Base-by-base conservation (phyloP, 2,113 vertebrate genomes). In the Aspiorhynchus laticeps region DNA sequence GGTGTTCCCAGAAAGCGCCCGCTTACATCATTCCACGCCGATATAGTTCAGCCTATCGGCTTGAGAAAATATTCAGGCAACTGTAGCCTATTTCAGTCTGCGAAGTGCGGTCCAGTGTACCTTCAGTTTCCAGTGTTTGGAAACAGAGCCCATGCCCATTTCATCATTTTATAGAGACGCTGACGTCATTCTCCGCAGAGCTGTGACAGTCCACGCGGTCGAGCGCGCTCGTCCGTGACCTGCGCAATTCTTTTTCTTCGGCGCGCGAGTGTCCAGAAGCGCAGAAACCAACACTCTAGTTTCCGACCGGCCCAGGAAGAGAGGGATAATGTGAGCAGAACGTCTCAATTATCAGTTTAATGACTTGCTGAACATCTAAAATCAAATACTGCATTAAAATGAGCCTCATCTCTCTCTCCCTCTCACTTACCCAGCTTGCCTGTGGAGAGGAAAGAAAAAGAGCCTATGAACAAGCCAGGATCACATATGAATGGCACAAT, bases 101-200 rank as follows among this genome's bases (percentile, higher is more conserved):
- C 10, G 80, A 48, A 48, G 61, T 31, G n/a, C 61, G n/a, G 24
- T 19, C 19, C 19, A 33, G 36, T 36, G 53, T 26, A 63, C 17
- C 12, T 19, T 65, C 65, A 51, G 41, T 56, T 74, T 26, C 67
- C 11, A 26, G 69, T 59, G 81, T 56, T 38, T 56, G 24, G 21
- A 36, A 74, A 38, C 67, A 74, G 14, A 51, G 7, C 5, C 33
- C 11, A 36, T 73, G 31, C 21, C 5, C 31, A 74, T 84, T 84
- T 59, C 71, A 78, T 88, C 53, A 67, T 75, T 84, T 86, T 38
- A 82, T 19, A 80, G 67, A 84, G 76, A 28, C 48, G 41, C 82
- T 88, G 81, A 88, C 83, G 87, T 84, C 85, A 88, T 86, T 83
- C 84, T 83, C 67, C 41, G 89, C 87, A 90, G 80, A 86, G 84